These are phyloP conservation scores for Melangyna quadrimaculata DNA, from an alignment of 2,888 invertebrate species.

Conservation along the genomic window DNA sequence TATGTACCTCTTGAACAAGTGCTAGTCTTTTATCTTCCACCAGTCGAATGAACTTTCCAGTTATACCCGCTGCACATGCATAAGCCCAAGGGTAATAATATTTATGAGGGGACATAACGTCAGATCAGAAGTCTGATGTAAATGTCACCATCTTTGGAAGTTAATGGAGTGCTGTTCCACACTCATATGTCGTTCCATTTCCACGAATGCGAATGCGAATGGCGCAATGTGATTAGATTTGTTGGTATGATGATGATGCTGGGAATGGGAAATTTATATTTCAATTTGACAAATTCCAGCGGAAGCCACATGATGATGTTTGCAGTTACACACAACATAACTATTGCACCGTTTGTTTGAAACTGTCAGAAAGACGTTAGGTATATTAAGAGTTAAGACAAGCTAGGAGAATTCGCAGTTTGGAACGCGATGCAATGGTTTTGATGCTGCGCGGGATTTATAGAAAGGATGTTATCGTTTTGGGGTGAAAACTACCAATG, in stretches of 20 bases:
- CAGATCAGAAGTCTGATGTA: conserved; percentile 30
- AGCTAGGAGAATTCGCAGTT: not conserved
- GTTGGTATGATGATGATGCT: no score
- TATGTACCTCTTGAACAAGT: conserved; percentile 23
- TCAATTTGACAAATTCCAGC: conserved; percentile 43
- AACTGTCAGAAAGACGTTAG: conserved; percentile 25
- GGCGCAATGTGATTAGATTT: conserved; percentile 16
- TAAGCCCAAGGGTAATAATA: not conserved
- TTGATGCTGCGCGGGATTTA: not conserved
- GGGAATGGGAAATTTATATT: conserved; percentile 21
- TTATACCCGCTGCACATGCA: not conserved
- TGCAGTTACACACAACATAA: conserved; percentile 9
- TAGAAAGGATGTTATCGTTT: conserved; percentile 10
- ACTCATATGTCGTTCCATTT: conserved; percentile 26
- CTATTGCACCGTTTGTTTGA: conserved; percentile 39
- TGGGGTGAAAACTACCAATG: not conserved
- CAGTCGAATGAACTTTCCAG: conserved; percentile 14
- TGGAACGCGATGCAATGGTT: not conserved
- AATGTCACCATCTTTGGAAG: conserved; percentile 26
- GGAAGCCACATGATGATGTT: conserved; percentile 34
- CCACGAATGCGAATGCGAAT: no score
- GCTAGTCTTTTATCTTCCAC: conserved; percentile 23
- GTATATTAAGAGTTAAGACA: no score
- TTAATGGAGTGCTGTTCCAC: conserved; percentile 35
- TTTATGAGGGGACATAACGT: conserved; percentile 14